phyloP scores from a whole-genome alignment of 2,797 vertebrate species.

The Semaprochilodus insignis region DNA sequence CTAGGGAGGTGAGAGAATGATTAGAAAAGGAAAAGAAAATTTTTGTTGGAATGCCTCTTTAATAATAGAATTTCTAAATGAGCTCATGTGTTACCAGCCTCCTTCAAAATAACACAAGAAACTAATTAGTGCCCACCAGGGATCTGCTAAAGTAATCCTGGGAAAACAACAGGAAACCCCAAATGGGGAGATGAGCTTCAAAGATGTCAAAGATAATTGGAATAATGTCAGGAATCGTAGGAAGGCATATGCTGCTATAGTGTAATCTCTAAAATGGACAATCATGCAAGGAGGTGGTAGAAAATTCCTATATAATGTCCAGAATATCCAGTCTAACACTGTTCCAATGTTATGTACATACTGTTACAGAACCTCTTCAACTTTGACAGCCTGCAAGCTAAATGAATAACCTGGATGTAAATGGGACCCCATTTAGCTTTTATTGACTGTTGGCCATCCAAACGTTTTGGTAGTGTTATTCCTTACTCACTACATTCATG shows the following conservation, averaged over 20 bases:
- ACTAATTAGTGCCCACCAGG: neutral
- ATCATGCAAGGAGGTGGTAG: neutral
- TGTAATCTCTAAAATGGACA: neutral
- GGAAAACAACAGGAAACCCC: neutral
- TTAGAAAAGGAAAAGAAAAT: slow-evolving; percentile 1
- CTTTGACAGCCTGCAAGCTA: neutral
- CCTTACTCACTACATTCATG: neutral
- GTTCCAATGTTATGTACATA: neutral
- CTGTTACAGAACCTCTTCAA: neutral
- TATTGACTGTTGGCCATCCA: neutral
- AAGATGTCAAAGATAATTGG: neutral
- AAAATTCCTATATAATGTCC: neutral
- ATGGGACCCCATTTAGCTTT: neutral
- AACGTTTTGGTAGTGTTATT: neutral
- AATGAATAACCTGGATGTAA: neutral
- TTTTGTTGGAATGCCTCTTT: neutral
- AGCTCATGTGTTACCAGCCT: neutral
- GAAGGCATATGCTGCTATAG: neutral
- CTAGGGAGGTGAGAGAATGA: neutral
- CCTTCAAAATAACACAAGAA: neutral
- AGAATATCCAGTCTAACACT: too few species aligned
- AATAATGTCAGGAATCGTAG: neutral
- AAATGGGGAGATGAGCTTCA: neutral
- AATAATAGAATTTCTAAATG: neutral
- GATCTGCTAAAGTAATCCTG: neutral